Percentiles rank a stretch among this genome's conserved stretches.
These are phyloP conservation scores for Ditylenchus dipsaci DNA, from an alignment of 1,140 invertebrate genomes.

Conservation along the genomic window DNA sequence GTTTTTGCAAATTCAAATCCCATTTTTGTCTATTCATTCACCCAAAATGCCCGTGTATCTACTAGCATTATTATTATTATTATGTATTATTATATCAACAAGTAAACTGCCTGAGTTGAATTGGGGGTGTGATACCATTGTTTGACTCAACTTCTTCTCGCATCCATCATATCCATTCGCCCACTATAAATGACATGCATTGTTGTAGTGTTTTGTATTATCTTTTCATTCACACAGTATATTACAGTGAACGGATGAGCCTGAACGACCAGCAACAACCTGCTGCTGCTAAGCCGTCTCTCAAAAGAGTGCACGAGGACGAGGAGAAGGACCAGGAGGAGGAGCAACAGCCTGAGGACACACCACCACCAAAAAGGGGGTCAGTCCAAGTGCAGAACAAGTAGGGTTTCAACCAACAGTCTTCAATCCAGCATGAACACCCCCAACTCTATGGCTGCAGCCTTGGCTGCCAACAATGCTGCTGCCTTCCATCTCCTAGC, in stretches of 20 bases:
- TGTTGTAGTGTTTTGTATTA: not conserved
- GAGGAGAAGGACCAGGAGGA: not conserved
- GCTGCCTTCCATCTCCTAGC: not conserved
- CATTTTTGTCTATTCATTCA: no score
- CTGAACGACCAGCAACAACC: not conserved
- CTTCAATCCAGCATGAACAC: not conserved
- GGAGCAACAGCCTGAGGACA: not conserved
- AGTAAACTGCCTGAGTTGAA: no score
- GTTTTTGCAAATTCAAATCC: no score
- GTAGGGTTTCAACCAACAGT: not conserved
- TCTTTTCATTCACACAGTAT: not conserved
- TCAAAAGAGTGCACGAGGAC: not conserved
- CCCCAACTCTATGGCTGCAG: not conserved
- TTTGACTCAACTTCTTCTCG: not conserved
- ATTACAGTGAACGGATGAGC: conserved; percentile 1
- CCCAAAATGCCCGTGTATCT: no score
- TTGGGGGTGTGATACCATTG: no score
- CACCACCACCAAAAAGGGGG: not conserved
- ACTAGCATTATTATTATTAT: no score
- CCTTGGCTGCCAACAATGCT: not conserved
- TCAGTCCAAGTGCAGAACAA: not conserved
- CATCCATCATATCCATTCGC: not conserved
- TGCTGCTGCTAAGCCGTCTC: not conserved
- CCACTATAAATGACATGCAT: not conserved
- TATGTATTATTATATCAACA: no score